Conservation (phyloP, 2,113 vertebrate genomes). For the Saguinus imperator region DNA sequence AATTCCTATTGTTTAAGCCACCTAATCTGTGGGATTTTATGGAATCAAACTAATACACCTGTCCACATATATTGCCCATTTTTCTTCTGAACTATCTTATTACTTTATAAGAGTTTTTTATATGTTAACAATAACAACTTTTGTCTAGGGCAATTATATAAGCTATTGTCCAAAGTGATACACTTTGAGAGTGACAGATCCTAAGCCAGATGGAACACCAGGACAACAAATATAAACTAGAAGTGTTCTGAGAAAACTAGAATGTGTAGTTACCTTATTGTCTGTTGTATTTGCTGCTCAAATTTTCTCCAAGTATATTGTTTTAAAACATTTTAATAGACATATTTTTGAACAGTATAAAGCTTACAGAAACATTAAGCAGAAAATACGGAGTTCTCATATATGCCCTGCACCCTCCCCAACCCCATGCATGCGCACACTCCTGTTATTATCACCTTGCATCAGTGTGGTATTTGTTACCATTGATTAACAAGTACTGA, state of each 20-base stretch:
- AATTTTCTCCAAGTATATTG: constrained; percentile 12
- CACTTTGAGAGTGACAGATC: background rate
- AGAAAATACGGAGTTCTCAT: background rate
- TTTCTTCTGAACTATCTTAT: background rate
- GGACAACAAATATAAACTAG: background rate
- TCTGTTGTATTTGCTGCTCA: constrained; percentile 1
- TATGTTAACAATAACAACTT: background rate
- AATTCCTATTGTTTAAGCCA: background rate
- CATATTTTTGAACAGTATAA: background rate
- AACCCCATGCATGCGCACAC: background rate
- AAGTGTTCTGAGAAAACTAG: background rate
- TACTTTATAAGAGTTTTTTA: background rate
- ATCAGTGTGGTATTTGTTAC: background rate
- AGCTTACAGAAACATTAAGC: background rate
- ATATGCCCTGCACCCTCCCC: background rate
- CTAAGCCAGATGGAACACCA: background rate
- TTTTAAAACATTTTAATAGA: constrained; percentile 2
- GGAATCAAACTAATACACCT: background rate
- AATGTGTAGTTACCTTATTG: background rate
- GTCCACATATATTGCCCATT: background rate
- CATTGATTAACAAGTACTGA: background rate
- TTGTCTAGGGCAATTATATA: background rate
- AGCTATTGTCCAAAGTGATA: background rate
- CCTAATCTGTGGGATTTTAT: background rate
- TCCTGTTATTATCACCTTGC: background rate